Evolutionary conservation across 2,888 invertebrate species (phyloP), one percentile per base, ranked within the genome.

Genomic region (Cylindroiulus punctatus): DNA sequence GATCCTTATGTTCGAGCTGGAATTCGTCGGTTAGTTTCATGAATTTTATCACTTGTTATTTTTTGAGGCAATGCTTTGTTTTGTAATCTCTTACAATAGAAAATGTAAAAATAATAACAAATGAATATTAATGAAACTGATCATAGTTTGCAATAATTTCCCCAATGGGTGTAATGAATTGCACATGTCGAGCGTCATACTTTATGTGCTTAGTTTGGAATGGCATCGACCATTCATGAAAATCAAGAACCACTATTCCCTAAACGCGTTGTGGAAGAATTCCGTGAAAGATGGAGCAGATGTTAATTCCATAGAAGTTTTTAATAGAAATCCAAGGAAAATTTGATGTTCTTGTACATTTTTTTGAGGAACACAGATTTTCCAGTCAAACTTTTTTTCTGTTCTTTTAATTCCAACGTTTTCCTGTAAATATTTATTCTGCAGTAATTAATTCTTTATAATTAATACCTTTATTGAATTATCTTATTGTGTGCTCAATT

Each of bases 11-110:
- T 47, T 47, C 19, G 47, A 47, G 17, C 47, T 19, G 14, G 19
- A 47, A 47, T 47, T 47, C 47, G 14, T 47, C 47, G 19, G 47
- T 14, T 47, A 47, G 47, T 47, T 47, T 47, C 17, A 47, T 14
- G 47, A 47, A 47, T 47, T 47, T 47, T 47, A 47, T 47, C 47
- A 47, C 47, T 47, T 47, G 47, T 47, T 47, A 47, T 47, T 47
- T 47, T 1, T 47, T 47, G 47, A 47, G 47, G 47, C 47, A 47
- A 19, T 47, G 47, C 47, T 47, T 19, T n/a, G n/a, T n/a, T n/a
- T n/a, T 14, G 47, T 47, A 47, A 47, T 47, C 47, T 47, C 47
- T 47, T 47, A 47, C 47, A 47, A 14, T 14, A 47, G 14, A 47
- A 47, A 47, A 47, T 47, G 47, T 14, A 47, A 14, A 47, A 47